Conservation (phyloP, 2,113 vertebrate species). For the Edolisoma coerulescens region DNA sequence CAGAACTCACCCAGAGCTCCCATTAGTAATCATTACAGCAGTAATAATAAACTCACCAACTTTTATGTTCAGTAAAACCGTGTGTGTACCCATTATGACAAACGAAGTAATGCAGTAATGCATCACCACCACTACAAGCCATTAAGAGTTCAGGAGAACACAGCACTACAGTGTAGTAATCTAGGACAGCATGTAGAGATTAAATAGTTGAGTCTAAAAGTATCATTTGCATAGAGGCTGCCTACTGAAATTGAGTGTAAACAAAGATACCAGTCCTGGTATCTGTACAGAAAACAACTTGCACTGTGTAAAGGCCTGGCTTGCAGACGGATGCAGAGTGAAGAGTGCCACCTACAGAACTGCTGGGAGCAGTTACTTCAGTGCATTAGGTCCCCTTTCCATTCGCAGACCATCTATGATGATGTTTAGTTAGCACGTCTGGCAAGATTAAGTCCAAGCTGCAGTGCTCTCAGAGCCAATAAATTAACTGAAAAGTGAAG, state of each 20-base stretch:
- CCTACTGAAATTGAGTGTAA: neutral
- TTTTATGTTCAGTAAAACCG: neutral
- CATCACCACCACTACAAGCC: neutral
- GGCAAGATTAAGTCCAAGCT: neutral
- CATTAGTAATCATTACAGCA: neutral
- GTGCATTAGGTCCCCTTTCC: neutral
- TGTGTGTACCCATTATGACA: neutral
- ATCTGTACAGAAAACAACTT: neutral
- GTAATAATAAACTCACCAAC: neutral
- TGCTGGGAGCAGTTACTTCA: neutral
- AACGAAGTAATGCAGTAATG: neutral
- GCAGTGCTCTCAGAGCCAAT: neutral
- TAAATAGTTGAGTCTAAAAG: neutral
- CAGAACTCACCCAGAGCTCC: neutral
- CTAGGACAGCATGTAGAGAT: neutral
- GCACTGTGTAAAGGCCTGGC: neutral
- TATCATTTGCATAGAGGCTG: neutral
- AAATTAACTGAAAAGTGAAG: neutral
- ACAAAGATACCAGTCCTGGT: neutral
- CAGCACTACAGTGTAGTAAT: neutral
- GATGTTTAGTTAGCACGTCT: neutral
- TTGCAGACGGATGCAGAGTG: neutral
- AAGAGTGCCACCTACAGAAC: constrained; percentile 61
- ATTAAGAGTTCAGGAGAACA: neutral
- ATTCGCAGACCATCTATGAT: neutral